Percentiles rank a stretch among this genome's conserved stretches.
Conservation (phyloP, 2,888 invertebrate genomes). For the Microctonus aethiopoides region DNA sequence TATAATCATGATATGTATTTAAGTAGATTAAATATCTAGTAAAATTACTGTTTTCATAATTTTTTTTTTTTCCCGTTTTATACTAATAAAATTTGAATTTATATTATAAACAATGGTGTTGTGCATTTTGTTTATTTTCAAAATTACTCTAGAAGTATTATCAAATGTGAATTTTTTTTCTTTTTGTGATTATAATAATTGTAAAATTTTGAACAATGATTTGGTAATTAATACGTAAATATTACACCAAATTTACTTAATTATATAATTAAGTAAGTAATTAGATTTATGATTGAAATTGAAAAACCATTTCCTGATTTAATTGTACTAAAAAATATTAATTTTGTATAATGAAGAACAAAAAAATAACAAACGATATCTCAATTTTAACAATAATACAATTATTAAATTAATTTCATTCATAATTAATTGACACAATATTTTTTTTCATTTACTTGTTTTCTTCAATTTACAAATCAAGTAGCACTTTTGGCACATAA, state of each 20-base stretch:
- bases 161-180: neutral
- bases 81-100: slow-evolving; percentile 40
- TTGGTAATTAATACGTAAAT: slow-evolving; percentile 13
- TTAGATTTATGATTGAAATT: too few species aligned
- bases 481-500: slow-evolving; percentile 44
- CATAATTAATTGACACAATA: neutral
- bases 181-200: neutral
- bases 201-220: neutral
- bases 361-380: too few species aligned
- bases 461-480: slow-evolving; percentile 29
- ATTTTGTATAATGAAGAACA: too few species aligned
- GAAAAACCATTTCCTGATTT: too few species aligned
- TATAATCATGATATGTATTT: slow-evolving; percentile 38
- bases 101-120: slow-evolving; percentile 15
- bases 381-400: too few species aligned
- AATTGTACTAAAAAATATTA: too few species aligned
- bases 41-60: slow-evolving; percentile 39
- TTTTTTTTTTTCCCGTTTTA: slow-evolving; percentile 6
- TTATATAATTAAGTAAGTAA: too few species aligned
- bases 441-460: neutral
- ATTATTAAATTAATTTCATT: too few species aligned
- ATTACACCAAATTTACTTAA: neutral
- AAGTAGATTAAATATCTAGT: slow-evolving; percentile 34
- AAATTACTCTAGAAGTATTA: neutral
- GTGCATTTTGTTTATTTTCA: neutral